A percentile compares a stretch with the other conserved stretches of the same genome.
Evolutionary conservation across 1,140 invertebrate genomes (phyloP).

Genomic region (Sycophaga agraensis): DNA sequence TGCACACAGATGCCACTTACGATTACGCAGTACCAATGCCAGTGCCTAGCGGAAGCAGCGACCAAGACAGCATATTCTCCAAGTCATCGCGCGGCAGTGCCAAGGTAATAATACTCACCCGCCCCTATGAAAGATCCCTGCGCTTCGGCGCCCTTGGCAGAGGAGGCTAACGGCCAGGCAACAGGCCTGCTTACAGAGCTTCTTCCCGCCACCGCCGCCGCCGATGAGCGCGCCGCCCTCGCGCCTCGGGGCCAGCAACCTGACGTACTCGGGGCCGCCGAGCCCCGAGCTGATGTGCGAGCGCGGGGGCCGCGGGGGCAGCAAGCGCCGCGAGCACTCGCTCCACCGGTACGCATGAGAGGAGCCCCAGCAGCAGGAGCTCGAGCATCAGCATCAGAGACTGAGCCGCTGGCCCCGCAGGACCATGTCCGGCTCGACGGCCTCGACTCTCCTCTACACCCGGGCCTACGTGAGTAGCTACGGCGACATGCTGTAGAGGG

Average conservation of each 20-base stretch:
- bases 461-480: slow-evolving; percentile 28
- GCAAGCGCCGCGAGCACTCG: slow-evolving; percentile 54
- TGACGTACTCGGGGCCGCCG: slow-evolving; percentile 56
- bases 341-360: slow-evolving; percentile 56
- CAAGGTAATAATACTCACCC: slow-evolving; percentile 41
- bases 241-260: slow-evolving; percentile 51
- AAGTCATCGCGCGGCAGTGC: slow-evolving; percentile 58
- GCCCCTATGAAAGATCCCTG: too few species aligned
- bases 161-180: too few species aligned
- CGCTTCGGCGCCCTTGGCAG: too few species aligned
- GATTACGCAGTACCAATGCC: slow-evolving; percentile 61
- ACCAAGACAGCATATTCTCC: slow-evolving; percentile 60
- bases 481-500: slow-evolving; percentile 28
- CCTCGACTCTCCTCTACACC: slow-evolving; percentile 23
- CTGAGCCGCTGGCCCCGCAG: slow-evolving; percentile 14
- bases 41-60: slow-evolving; percentile 56
- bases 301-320: slow-evolving; percentile 48
- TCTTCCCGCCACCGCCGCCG: slow-evolving; percentile 56
- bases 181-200: slow-evolving; percentile 58
- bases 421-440: slow-evolving; percentile 20
- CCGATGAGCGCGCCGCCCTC: slow-evolving; percentile 52
- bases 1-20: slow-evolving; percentile 55
- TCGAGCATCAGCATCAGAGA: slow-evolving; percentile 5
- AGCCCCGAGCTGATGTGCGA: slow-evolving; percentile 52
- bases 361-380: slow-evolving; percentile 13